phyloP scores from a whole-genome alignment of 2,797 vertebrate genomes.

The Fratercula arctica region DNA sequence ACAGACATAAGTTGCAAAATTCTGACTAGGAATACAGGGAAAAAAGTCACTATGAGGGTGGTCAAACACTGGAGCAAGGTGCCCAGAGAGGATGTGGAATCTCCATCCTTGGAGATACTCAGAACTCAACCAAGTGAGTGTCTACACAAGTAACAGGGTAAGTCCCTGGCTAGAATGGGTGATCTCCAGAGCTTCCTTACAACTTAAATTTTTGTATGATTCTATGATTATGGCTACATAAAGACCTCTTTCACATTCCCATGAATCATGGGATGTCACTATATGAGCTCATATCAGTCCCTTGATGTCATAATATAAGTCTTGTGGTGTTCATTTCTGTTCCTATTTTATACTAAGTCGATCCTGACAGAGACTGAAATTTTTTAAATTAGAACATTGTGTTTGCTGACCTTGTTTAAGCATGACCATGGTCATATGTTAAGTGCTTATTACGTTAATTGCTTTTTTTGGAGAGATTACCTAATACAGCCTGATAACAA shows the following conservation, averaged over 20 bases:
- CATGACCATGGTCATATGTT: neutral
- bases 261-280: neutral
- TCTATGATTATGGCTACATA: neutral
- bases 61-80: neutral
- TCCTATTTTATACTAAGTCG: neutral
- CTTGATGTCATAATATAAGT: neutral
- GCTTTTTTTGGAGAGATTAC: neutral
- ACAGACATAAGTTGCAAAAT: neutral
- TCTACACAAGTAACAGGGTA: neutral
- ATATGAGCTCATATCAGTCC: neutral
- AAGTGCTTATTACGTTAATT: neutral
- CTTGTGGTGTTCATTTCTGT: neutral
- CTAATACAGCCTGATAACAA: neutral
- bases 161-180: neutral
- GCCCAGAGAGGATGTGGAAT: neutral
- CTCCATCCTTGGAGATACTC: neutral
- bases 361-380: neutral
- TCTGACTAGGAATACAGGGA: neutral
- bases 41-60: accelerated
- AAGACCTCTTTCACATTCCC: neutral
- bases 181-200: neutral
- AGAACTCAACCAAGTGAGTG: neutral
- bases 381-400: neutral
- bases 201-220: neutral
- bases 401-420: neutral